A percentile compares a stretch with the other conserved stretches of the same genome.
Evolutionary conservation across 2,113 vertebrate genomes (phyloP).

Genomic region (Pteropus alecto): DNA sequence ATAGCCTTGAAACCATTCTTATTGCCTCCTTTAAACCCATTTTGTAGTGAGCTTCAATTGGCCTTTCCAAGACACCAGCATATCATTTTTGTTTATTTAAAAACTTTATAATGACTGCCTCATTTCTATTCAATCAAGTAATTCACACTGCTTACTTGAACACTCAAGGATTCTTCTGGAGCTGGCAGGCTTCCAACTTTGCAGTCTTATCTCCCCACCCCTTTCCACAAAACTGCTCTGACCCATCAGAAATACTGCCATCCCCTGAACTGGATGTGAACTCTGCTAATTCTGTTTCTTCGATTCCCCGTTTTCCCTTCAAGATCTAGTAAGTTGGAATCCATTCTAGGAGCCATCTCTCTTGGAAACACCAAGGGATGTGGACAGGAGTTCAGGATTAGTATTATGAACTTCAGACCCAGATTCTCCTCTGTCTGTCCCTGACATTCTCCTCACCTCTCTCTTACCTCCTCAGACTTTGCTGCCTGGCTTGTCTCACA

Average conservation of each 20-base stretch:
- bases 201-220: neutral
- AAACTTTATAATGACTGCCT: neutral
- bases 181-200: accelerated
- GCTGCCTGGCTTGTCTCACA: neutral
- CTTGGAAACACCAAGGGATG: accelerated
- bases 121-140: neutral
- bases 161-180: neutral
- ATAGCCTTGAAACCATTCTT: neutral
- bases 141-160: neutral
- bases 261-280: neutral
- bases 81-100: neutral
- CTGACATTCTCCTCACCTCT: neutral
- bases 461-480: neutral
- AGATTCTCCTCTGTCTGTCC: neutral
- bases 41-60: neutral
- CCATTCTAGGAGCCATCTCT: neutral
- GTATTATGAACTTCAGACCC: accelerated
- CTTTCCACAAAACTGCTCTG: neutral
- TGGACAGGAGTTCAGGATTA: accelerated
- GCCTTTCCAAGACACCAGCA: neutral
- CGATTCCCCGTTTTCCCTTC: neutral
- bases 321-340: neutral
- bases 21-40: neutral
- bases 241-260: neutral
- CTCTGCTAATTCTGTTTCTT: neutral